Percentiles rank a stretch among this genome's conserved stretches.
These are phyloP conservation scores for Otocyon megalotis DNA, from an alignment of 2,113 vertebrate genomes.

Conservation along the genomic window DNA sequence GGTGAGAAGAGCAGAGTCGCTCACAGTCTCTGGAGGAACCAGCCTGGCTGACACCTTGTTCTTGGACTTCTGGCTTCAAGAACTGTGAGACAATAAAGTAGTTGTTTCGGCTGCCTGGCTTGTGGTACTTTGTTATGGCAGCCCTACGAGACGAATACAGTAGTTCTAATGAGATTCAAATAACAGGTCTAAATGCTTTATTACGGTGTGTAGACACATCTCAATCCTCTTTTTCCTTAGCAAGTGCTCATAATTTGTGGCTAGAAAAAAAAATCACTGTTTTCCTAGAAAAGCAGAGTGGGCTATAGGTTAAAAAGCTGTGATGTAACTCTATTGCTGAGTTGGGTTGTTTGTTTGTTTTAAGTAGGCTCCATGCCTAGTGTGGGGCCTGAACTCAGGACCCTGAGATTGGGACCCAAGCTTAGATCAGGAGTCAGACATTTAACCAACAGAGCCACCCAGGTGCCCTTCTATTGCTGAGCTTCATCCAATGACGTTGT, in stretches of 20 bases:
- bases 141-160: not conserved
- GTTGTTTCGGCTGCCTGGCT: no score
- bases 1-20: not conserved
- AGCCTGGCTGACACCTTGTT: no score
- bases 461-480: not conserved
- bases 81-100: not conserved
- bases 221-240: not conserved
- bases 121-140: not conserved
- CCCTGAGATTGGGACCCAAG: not conserved
- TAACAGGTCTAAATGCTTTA: not conserved
- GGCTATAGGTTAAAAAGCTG: not conserved
- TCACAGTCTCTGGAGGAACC: not conserved
- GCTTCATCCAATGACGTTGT: not conserved
- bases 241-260: not conserved
- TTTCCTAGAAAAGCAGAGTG: not conserved
- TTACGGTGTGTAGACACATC: rapidly evolving
- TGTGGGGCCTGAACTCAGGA: not conserved
- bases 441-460: not conserved
- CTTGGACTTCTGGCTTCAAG: not conserved
- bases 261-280: not conserved
- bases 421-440: not conserved
- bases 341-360: not conserved
- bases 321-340: rapidly evolving
- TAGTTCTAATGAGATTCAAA: not conserved
- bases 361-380: not conserved